Conservation (phyloP, 2,797 vertebrate genomes). For the Platalea minor region DNA sequence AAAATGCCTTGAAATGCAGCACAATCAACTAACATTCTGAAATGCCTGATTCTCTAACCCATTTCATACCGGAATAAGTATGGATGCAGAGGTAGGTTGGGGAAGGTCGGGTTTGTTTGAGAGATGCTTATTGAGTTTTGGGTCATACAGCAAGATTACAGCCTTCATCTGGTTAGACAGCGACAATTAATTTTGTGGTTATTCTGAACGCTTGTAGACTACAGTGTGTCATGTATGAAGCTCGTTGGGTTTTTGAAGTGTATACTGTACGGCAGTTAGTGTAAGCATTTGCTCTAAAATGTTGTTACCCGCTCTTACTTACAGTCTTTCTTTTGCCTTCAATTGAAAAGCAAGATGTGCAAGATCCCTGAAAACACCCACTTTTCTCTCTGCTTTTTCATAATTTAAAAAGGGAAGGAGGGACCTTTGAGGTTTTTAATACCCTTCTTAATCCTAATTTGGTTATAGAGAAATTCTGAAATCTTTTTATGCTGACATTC, state of each 20-base stretch:
- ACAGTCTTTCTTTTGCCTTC: background rate
- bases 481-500: background rate
- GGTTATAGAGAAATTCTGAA: background rate
- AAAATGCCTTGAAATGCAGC: slow-evolving; percentile 55
- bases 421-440: background rate
- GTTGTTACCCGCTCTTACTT: background rate
- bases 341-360: background rate
- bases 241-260: background rate
- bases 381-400: background rate
- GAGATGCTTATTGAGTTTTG: background rate
- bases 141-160: background rate
- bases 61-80: background rate
- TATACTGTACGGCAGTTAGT: background rate
- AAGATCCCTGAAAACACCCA: background rate
- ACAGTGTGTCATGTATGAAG: background rate
- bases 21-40: slow-evolving; percentile 60
- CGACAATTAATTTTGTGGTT: background rate
- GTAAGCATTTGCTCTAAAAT: background rate
- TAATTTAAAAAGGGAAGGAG: background rate
- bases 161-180: background rate
- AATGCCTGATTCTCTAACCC: slow-evolving; percentile 48
- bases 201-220: background rate
- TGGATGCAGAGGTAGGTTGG: background rate
- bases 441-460: background rate
- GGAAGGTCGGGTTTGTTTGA: background rate